A percentile compares a stretch with the other conserved stretches of the same genome.
Conservation (phyloP, 2,113 vertebrate genomes). For the Origma solitaria region DNA sequence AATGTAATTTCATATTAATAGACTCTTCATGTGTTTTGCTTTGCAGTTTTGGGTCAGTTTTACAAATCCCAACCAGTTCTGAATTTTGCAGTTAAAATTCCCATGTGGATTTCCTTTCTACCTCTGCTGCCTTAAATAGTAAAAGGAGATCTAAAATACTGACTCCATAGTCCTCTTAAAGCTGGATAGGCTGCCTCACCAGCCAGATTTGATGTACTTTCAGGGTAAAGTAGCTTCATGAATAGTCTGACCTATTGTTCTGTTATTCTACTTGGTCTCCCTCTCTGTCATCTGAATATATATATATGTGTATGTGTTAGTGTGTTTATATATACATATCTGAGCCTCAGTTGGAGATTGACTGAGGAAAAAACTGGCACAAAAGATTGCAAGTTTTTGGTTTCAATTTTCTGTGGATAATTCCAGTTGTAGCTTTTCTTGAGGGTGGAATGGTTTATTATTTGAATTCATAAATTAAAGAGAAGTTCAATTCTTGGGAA, state of each 20-base stretch:
- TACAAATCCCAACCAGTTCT: constrained; percentile 58
- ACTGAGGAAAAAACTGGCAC: background rate
- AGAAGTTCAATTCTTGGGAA: background rate
- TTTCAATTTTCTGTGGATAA: background rate
- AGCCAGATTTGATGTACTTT: background rate
- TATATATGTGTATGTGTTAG: background rate
- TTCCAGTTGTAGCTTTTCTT: background rate
- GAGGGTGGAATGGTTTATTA: background rate
- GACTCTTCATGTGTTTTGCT: constrained; percentile 38
- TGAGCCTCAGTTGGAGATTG: background rate
- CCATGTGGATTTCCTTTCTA: background rate
- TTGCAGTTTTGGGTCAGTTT: constrained; percentile 40
- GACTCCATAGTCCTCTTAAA: background rate
- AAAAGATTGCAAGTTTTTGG: background rate
- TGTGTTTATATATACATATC: background rate
- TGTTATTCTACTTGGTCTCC: background rate
- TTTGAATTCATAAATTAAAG: constrained; percentile 7
- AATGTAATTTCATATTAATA: constrained; percentile 59
- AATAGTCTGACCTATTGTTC: background rate
- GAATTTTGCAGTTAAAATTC: background rate
- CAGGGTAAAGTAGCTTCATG: background rate
- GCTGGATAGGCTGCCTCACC: background rate
- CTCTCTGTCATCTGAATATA: background rate
- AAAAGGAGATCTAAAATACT: background rate
- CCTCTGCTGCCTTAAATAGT: background rate